A percentile compares a stretch with the other conserved stretches of the same genome.
These are phyloP conservation scores for Trichoplusia ni DNA, from an alignment of 1,140 invertebrate genomes.

Conservation along the genomic window DNA sequence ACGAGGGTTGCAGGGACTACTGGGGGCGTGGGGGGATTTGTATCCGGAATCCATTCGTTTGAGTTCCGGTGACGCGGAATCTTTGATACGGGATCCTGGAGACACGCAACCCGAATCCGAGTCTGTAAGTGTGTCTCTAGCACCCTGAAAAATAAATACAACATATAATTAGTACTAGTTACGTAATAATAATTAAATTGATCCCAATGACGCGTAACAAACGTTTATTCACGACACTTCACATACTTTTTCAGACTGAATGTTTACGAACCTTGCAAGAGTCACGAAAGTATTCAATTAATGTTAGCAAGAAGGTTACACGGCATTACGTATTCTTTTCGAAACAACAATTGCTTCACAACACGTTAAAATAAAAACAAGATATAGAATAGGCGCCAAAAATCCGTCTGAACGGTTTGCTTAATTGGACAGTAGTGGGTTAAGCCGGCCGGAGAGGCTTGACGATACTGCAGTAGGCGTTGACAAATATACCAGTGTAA, in stretches of 20 bases:
- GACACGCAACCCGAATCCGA: slow-evolving; percentile 81
- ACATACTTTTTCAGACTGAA: neutral
- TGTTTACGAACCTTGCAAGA: neutral
- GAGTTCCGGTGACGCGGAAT: slow-evolving; percentile 79
- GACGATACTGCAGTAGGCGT: slow-evolving; percentile 11
- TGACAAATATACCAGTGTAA: slow-evolving; percentile 13
- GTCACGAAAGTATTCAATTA: neutral
- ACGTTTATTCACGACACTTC: neutral
- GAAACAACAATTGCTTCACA: slow-evolving; percentile 24
- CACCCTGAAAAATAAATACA: slow-evolving; percentile 57
- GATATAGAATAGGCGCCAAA: slow-evolving; percentile 6
- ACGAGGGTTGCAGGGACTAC: slow-evolving; percentile 69
- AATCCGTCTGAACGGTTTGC: neutral
- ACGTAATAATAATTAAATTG: too few relatives aligned
- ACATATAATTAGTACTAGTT: too few relatives aligned
- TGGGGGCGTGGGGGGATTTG: slow-evolving; percentile 76
- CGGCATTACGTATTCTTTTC: slow-evolving; percentile 4
- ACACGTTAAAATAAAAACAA: neutral
- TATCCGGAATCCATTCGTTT: slow-evolving; percentile 80
- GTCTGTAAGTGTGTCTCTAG: slow-evolving; percentile 79
- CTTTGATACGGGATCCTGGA: slow-evolving; percentile 78
- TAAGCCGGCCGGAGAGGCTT: neutral
- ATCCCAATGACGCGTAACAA: neutral
- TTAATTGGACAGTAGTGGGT: slow-evolving; percentile 12
- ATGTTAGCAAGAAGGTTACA: slow-evolving; percentile 4